Base-by-base conservation (phyloP, 2,113 vertebrate genomes). In the Misgurnus mizolepis region DNA sequence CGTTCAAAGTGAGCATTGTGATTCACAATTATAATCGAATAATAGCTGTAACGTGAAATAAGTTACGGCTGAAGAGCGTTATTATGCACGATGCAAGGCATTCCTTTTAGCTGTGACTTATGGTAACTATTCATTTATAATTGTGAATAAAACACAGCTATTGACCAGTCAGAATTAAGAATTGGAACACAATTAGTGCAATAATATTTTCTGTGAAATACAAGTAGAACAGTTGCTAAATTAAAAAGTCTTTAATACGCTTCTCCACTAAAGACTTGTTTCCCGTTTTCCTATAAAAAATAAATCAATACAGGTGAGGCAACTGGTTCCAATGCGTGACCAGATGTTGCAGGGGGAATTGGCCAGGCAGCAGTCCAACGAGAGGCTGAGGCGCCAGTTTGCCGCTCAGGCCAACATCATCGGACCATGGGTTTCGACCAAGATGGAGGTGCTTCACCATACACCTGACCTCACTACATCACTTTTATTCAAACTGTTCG, bases 401-500 rank as follows among this genome's bases (percentile, higher is more conserved):
- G 92, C 89, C 0, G 92, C 90, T 78, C 92, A 93, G 86, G 92
- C 93, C 79, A 94, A 94, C 58, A 88, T 91, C 4, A 84, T 94
- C 9, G 93, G 92, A 66, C 93, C 93, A 58, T 93, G 93, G 93
- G 91, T 94, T 82, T 93, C 94, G 86, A 90, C 84, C 3, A 94
- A 94, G 82, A 92, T 94, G 89, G 93, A 94, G 93, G 93, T 93
- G 76, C 12, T 55, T 47, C 10, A n/a, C 5, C 56, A n/a, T 47
- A 39, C 39, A 12, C 10, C 17, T 15, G 6, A 1, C 1, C 5
- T 27, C 55, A 41, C n/a, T 66, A 7, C 49, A 50, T 41, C 41
- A 18, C 41, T n/a, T 58, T 18, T 17, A 40, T 58, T 67, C 5
- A 61, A 22, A 47, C 27, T 8, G 34, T 11, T 12, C 47, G 10